Evolutionary conservation across 1,140 invertebrate species (phyloP), one percentile per base, ranked within the genome.

Genomic region (Ptiloglossa arizonensis): DNA sequence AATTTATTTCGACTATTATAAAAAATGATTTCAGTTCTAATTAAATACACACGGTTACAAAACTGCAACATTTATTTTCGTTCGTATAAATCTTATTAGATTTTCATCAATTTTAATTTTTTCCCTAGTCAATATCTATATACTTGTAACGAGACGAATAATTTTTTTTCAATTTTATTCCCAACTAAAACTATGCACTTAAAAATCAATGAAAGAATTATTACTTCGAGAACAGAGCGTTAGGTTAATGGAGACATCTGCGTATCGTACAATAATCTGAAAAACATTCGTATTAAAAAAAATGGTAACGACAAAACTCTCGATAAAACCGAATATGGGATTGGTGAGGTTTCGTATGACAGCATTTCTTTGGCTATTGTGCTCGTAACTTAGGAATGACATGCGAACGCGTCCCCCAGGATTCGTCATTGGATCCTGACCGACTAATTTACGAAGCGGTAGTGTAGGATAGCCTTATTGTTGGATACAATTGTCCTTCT

Each of bases 371-470:
- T 67, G 44, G 63, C 54, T 52, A 82, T 85, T 85, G 82, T 86
- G 67, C 66, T 38, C 38, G 75, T 90, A 90, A 89, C 85, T 41
- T 86, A 80, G 81, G 86, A 90, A 82, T 86, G 87, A 90, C 89
- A 86, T 86, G 88, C 86, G 74, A 86, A 83, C 77, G 81, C 84
- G 86, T 89, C 89, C 86, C 86, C 87, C 88, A 89, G 86, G 85
- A 89, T 84, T 82, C 82, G 79, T 82, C 75, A 87, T 66, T 82
- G 68, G 81, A 88, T 83, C 82, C 84, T 77, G 82, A 72, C 79
- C 84, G 82, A 89, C 87, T 90, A 90, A 90, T 90, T 90, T 90
- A 89, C 86, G 59, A 83, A 81, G 75, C 67, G 52, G 68, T 54
- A 70, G 86, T 86, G 73, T 85, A 79, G 87, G 63, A 87, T 88